phyloP scores from a whole-genome alignment of 2,888 invertebrate species.

The Neoitamus cyanurus region DNA sequence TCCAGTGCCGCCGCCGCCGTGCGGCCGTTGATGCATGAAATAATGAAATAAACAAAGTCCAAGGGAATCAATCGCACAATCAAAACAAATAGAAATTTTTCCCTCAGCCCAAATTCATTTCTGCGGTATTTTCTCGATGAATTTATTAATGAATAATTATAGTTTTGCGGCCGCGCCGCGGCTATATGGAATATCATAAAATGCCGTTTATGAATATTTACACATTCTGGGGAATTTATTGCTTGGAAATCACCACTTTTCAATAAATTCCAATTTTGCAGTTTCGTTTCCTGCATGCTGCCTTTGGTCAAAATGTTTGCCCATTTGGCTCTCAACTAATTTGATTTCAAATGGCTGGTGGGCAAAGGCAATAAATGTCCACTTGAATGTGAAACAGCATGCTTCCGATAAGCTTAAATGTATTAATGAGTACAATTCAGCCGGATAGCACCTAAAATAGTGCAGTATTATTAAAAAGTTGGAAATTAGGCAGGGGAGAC shows the following conservation, averaged over 20 bases:
- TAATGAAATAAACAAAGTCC: not conserved
- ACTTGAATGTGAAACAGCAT: not conserved
- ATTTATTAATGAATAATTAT: conserved; percentile 4
- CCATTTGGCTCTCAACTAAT: not conserved
- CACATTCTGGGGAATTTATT: not conserved
- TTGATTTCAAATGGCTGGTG: not conserved
- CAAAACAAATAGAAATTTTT: not conserved
- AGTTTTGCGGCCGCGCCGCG: not conserved
- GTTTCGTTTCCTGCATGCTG: not conserved
- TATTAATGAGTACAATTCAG: not conserved
- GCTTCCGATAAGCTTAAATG: not conserved
- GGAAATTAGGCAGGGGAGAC: no score
- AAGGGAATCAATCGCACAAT: not conserved
- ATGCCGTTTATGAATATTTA: not conserved
- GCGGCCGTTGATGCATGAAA: not conserved
- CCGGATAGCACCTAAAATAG: not conserved
- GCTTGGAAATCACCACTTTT: not conserved
- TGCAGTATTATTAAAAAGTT: no score
- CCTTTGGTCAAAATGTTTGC: not conserved
- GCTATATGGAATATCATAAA: not conserved
- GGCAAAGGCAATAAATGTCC: not conserved
- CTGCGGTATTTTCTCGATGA: not conserved
- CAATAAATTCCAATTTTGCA: not conserved
- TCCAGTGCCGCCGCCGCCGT: not conserved
- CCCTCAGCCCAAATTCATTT: not conserved